phyloP scores from a whole-genome alignment of 2,888 invertebrate species.

The Cordilura impudica region DNA sequence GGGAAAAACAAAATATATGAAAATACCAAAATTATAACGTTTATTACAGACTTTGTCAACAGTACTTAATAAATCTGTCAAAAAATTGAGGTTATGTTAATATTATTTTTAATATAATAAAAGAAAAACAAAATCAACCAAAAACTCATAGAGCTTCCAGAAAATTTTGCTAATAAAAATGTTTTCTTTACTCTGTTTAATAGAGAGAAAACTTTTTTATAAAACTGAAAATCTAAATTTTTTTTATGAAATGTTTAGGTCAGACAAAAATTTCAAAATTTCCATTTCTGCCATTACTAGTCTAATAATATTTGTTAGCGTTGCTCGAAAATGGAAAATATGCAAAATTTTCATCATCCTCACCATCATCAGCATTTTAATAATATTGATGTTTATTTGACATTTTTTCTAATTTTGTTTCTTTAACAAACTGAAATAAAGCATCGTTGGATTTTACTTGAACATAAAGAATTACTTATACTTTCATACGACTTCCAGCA shows the following conservation, averaged over 20 bases:
- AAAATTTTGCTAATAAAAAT: not conserved
- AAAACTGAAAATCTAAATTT: not conserved
- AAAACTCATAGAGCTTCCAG: not conserved
- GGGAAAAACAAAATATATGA: not conserved
- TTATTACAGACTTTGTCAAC: constrained; percentile 24
- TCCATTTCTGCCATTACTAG: not conserved
- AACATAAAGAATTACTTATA: not conserved
- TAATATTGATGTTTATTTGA: constrained; percentile 32
- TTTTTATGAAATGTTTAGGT: not conserved
- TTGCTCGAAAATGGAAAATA: not conserved
- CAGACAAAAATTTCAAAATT: not conserved
- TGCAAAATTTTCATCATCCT: constrained; percentile 19
- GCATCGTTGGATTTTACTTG: not conserved
- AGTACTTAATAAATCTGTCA: constrained; percentile 32
- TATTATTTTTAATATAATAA: not conserved
- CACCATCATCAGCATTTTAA: not conserved
- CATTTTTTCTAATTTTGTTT: not conserved
- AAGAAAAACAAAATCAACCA: constrained; percentile 5
- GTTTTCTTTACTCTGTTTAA: not conserved
- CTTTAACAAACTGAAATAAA: not conserved
- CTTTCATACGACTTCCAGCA: no score
- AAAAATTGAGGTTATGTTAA: constrained; percentile 25
- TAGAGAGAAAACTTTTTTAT: no score
- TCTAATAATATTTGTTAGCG: not conserved
- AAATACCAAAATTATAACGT: not conserved